Conservation (phyloP, 53 echinoderm and acorn worm species). For the Holothuria leucospilota region DNA sequence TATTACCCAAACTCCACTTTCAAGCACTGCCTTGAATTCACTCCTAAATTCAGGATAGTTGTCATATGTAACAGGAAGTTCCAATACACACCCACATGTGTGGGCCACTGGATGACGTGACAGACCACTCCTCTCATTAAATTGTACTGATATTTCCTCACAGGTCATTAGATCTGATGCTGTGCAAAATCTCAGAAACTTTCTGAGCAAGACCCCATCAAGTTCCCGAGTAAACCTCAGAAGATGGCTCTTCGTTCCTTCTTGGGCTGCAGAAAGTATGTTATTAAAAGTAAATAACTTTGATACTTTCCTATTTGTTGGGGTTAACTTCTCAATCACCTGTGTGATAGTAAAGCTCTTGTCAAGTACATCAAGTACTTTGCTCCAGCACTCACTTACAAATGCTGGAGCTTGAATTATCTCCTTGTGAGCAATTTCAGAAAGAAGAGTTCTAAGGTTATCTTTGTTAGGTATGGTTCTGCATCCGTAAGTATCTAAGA, state of each 20-base stretch:
- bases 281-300: background rate
- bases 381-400: slow-evolving; percentile 25
- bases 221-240: background rate
- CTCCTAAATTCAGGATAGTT: slow-evolving; percentile 62
- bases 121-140: slow-evolving; percentile 44
- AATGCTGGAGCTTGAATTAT: slow-evolving; percentile 31
- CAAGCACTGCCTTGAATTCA: slow-evolving; percentile 62
- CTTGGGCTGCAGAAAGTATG: slow-evolving; percentile 1
- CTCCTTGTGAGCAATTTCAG: slow-evolving; percentile 36
- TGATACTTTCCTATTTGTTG: slow-evolving; percentile 1
- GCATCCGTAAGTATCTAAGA: slow-evolving; percentile 50
- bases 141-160: slow-evolving; percentile 38
- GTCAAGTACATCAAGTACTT: slow-evolving; percentile 11
- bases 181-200: slow-evolving; percentile 52
- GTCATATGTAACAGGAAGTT: slow-evolving; percentile 49
- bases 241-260: background rate
- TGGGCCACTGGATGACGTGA: slow-evolving; percentile 60
- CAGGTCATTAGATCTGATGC: slow-evolving; percentile 46
- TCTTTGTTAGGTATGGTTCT: slow-evolving; percentile 27
- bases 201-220: background rate
- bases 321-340: slow-evolving; percentile 16
- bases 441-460: background rate
- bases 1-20: slow-evolving; percentile 62
- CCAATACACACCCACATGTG: slow-evolving; percentile 61
- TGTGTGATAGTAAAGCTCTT: background rate